Conservation (phyloP, 2,797 vertebrate genomes). For the Pseudomugil gertrudae region DNA sequence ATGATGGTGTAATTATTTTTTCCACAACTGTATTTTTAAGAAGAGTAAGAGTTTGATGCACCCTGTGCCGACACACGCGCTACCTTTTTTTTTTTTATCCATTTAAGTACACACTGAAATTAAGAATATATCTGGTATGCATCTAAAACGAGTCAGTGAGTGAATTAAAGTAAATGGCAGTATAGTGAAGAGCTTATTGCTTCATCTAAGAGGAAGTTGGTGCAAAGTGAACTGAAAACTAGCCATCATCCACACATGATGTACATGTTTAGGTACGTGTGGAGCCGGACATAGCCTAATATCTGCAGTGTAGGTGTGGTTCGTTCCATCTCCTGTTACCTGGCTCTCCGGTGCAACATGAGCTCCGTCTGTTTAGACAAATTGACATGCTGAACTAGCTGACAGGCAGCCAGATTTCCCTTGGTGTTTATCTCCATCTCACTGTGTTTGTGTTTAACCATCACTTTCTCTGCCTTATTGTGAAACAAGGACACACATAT, state of each 20-base stretch:
- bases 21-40: neutral
- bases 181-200: neutral
- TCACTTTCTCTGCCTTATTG: slow-evolving; percentile 14
- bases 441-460: slow-evolving; percentile 6
- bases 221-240: neutral
- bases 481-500: neutral
- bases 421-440: slow-evolving; percentile 39
- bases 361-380: slow-evolving; percentile 84
- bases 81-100: neutral
- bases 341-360: slow-evolving; percentile 76
- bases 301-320: slow-evolving; percentile 77
- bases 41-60: neutral
- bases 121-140: neutral
- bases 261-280: slow-evolving; percentile 1
- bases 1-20: too few species aligned
- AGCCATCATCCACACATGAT: neutral
- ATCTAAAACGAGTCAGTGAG: neutral
- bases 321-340: slow-evolving; percentile 79
- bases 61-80: neutral
- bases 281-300: slow-evolving; percentile 72
- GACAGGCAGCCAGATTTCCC: slow-evolving; percentile 90
- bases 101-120: neutral
- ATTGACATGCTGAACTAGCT: slow-evolving; percentile 85
- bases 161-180: neutral
- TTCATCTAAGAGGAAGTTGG: neutral